These are phyloP conservation scores for Cydia fagiglandana DNA, from an alignment of 1,140 invertebrate genomes.

Conservation along the genomic window DNA sequence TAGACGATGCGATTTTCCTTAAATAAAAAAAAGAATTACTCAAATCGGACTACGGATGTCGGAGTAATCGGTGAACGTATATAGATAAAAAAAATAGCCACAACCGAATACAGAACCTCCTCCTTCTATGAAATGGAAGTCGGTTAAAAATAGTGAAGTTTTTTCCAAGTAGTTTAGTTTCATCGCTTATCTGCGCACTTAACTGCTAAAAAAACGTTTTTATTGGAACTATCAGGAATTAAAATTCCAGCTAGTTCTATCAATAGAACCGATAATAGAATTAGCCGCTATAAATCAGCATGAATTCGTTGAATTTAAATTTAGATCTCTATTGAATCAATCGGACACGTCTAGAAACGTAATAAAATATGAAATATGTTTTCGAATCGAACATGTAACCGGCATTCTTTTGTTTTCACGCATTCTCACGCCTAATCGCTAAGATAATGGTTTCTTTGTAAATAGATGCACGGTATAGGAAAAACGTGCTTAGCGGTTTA, in stretches of 20 bases:
- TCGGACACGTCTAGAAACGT: constrained; percentile 21
- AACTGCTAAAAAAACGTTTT: background rate
- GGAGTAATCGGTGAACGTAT: no score
- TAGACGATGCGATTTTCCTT: no score
- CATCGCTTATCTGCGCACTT: no score
- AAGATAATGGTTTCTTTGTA: background rate
- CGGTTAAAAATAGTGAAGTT: no score
- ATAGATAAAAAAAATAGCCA: no score
- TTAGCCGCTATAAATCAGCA: background rate
- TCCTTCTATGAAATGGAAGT: no score
- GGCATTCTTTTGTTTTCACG: constrained; percentile 18
- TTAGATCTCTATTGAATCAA: constrained; percentile 7
- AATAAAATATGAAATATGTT: background rate
- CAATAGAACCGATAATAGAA: background rate
- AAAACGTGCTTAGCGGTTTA: background rate
- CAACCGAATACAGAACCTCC: no score
- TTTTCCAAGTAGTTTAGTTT: no score
- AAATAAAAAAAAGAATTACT: no score
- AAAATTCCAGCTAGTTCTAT: background rate
- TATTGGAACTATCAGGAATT: background rate
- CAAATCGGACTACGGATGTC: no score
- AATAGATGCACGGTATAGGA: background rate
- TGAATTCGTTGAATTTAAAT: background rate
- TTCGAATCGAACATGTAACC: background rate
- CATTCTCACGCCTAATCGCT: background rate